These are phyloP conservation scores for Sturnus vulgaris DNA, from an alignment of 2,113 vertebrate genomes.

Conservation along the genomic window DNA sequence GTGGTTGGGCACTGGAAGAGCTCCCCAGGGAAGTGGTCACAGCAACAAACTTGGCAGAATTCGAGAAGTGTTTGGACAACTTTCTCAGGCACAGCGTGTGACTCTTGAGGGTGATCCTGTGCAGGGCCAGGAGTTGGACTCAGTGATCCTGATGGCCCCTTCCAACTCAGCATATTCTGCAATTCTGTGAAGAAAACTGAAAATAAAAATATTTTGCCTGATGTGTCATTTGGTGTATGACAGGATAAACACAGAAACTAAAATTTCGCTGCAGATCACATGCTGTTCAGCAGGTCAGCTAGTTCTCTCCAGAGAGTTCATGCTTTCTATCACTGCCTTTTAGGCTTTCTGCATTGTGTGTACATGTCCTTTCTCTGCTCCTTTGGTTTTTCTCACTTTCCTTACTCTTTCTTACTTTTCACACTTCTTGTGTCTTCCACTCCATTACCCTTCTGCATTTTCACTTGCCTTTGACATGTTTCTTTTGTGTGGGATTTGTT, in stretches of 20 bases:
- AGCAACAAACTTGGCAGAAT: background rate
- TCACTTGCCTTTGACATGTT: background rate
- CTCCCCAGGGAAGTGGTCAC: background rate
- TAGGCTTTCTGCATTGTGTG: background rate
- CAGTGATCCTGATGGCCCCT: background rate
- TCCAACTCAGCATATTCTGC: background rate
- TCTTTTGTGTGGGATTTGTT: background rate
- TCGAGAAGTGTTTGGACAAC: background rate
- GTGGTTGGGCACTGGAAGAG: accelerated
- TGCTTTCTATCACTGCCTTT: background rate
- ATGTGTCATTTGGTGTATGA: background rate
- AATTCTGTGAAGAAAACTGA: background rate
- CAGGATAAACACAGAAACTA: background rate
- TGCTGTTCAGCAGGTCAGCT: background rate
- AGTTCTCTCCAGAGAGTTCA: background rate
- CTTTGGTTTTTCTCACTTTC: background rate
- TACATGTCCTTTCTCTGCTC: background rate
- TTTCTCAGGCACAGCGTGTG: background rate
- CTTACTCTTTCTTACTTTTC: background rate
- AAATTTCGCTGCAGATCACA: background rate
- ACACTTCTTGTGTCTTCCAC: background rate
- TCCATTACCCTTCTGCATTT: background rate
- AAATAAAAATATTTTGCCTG: background rate
- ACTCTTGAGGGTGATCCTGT: background rate
- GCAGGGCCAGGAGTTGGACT: background rate